Evolutionary conservation across 2,113 vertebrate genomes (phyloP).

Genomic region (Struthio camelus): DNA sequence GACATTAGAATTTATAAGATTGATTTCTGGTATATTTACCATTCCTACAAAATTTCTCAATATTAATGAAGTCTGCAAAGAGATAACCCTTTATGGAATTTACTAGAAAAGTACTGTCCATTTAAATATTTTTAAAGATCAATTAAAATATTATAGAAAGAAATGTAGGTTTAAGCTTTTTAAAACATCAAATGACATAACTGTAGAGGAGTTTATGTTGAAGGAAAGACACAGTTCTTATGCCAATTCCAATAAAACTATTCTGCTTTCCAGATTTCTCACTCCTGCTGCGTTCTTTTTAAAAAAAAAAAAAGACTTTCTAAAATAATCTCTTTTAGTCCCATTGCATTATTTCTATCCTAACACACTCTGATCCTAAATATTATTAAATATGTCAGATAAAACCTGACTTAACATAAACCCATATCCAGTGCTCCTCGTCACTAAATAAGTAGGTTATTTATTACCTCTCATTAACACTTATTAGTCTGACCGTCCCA

Average conservation of each 20-base stretch:
- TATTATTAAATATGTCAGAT: not conserved
- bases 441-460: not conserved
- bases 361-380: not conserved
- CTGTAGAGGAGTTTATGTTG: not conserved
- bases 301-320: not conserved
- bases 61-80: conserved; percentile 25
- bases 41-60: conserved; percentile 38
- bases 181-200: not conserved
- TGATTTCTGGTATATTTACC: conserved; percentile 46
- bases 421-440: not conserved
- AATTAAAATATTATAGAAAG: not conserved
- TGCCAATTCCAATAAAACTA: not conserved
- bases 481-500: not conserved
- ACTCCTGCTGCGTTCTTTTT: not conserved
- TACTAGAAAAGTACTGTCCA: not conserved
- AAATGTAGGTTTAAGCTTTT: not conserved
- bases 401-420: not conserved
- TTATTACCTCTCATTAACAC: not conserved
- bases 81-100: not conserved
- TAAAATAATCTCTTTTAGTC: not conserved
- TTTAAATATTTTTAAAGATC: not conserved
- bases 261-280: not conserved
- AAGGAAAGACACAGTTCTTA: not conserved
- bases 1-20: conserved; percentile 49
- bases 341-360: not conserved